Conservation (phyloP, 2,888 invertebrate species). For the Torymus texanus region DNA sequence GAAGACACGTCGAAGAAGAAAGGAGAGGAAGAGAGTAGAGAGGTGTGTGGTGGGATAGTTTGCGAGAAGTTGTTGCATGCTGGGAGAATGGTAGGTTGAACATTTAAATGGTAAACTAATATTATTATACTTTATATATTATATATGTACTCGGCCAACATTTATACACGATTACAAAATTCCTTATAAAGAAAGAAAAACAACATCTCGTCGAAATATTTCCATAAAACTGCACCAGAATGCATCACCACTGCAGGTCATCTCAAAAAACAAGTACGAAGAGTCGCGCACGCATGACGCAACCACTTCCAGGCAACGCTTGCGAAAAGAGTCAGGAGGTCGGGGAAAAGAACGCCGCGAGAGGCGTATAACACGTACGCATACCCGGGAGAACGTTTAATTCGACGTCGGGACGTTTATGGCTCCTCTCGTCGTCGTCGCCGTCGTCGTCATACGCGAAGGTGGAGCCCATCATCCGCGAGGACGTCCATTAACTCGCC, state of each 20-base stretch:
- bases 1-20: background rate
- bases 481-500: conserved; percentile 63
- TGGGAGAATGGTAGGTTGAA: too few species aligned
- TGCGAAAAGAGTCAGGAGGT: conserved; percentile 1
- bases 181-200: too few species aligned
- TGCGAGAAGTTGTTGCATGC: too few species aligned
- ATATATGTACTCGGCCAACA: too few species aligned
- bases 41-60: background rate
- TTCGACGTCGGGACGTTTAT: conserved; percentile 66
- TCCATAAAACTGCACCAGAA: too few species aligned
- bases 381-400: conserved; percentile 60
- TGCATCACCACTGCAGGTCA: too few species aligned
- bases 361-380: conserved; percentile 14
- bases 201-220: too few species aligned
- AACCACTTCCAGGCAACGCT: background rate
- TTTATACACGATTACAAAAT: too few species aligned
- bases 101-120: too few species aligned
- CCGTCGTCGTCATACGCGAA: conserved; percentile 55
- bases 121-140: too few species aligned
- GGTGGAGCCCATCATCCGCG: conserved; percentile 60
- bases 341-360: background rate
- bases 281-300: too few species aligned
- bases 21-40: background rate
- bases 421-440: conserved; percentile 53
- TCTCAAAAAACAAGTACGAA: too few species aligned